Evolutionary conservation across 2,797 vertebrate genomes (phyloP), one percentile per base, ranked within the genome.

Genomic region (Paedocypris micromegethes): DNA sequence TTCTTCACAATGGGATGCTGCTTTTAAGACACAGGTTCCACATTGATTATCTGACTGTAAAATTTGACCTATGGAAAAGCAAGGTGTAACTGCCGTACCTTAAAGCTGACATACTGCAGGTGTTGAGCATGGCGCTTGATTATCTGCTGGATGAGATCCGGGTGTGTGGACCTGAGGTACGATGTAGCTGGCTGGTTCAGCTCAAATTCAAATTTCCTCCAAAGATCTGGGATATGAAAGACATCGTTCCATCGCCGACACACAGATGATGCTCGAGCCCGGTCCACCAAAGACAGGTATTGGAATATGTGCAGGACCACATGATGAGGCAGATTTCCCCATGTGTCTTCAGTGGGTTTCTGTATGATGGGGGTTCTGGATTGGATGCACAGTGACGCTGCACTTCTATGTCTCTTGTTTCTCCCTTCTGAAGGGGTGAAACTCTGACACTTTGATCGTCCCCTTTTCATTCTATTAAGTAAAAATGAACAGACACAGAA

Each of bases 131-230:
- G 93, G 67, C 81, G 92, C 86, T 92, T 93, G 84, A 96, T 93
- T 84, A 95, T 94, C 86, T 96, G 93, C 83, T 93, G 93, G 78
- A 96, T 93, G 73, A 96, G 91, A 83, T 93, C 91, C 5, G 93
- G 94, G 75, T 94, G 93, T 1, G 93, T 94, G 56, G 92, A 92
- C 75, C 91, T 91, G 77, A 95, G 85, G 77, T 93, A 94, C 49
- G 92, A 93, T 4, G 91, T 92, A 55, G 92, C 91, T 39, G 91
- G 90, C 80, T 94, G 92, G 78, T 86, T 93, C 71, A 96, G 89
- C 82, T 96, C 92, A 83, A 96, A 96, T 79, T 96, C 93, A 83
- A 95, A 95, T 69, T 86, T 88, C 78, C 91, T 90, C 93, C 94
- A 96, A 43, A 95, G 86, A 57, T 93, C 93, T 0, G 93, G 93